phyloP scores from a whole-genome alignment of 2,113 vertebrate species.

The Oreotrochilus melanogaster region DNA sequence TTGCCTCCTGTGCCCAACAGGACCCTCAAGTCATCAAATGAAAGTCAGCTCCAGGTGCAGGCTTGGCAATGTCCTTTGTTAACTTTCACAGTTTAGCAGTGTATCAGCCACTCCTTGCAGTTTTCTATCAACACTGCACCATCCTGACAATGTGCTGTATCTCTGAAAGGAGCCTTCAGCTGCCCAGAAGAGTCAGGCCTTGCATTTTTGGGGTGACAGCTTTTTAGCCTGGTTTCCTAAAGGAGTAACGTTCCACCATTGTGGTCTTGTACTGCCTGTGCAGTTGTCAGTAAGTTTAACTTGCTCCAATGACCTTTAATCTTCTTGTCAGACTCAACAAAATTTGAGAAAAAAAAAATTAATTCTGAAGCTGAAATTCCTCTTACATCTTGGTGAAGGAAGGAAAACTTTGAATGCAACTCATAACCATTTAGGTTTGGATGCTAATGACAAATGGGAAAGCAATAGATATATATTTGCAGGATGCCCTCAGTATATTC shows the following conservation, averaged over 20 bases:
- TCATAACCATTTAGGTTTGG: neutral
- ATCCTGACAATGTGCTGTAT: neutral
- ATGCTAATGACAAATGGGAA: neutral
- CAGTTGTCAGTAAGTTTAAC: neutral
- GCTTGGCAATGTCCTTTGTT: neutral
- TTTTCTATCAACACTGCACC: neutral
- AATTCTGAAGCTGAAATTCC: neutral
- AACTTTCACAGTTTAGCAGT: neutral
- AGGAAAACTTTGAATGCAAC: neutral
- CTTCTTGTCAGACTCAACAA: neutral
- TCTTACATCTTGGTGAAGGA: neutral
- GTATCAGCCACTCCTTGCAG: neutral
- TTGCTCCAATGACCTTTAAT: neutral
- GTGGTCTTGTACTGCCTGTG: neutral
- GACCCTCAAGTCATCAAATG: neutral
- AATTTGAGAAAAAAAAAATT: neutral
- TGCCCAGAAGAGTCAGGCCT: neutral
- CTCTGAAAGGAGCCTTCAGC: neutral
- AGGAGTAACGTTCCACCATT: neutral
- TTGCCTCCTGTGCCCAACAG: rapidly evolving
- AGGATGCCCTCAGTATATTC: neutral
- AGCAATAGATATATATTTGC: neutral
- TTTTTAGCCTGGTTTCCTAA: neutral
- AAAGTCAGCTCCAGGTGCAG: neutral
- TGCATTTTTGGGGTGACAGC: neutral